Base-by-base conservation (phyloP, 2,113 vertebrate species). In the Oryzias woworae region DNA sequence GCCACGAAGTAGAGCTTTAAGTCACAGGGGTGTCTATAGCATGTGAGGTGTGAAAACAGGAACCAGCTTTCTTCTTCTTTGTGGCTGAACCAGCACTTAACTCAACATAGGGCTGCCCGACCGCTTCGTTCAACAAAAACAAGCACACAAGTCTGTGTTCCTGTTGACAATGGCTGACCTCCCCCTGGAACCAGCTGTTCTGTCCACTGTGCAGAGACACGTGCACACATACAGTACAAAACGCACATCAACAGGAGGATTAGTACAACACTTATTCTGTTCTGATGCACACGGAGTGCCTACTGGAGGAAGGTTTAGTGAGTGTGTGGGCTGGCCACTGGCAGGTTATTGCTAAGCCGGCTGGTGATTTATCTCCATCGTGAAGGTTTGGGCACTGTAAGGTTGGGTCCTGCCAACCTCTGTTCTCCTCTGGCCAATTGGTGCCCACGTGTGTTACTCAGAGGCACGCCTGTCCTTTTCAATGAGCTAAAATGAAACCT, bases 131-230 rank as follows among this genome's bases (percentile, higher is more conserved):
- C 83, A 75, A 72, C 75, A 45, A 80, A 54, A 72, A 80, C 82
- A 85, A 88, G 87, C 81, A 82, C 73, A 67, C 72, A 28, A 73
- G 79, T 83, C 70, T 83, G 82, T 88, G 85, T 84, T 85, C 78
- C 80, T 88, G 82, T 84, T 82, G 85, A 89, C 86, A 85, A 88
- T 84, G 73, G 69, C 78, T 76, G 85, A 84, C 86, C 89, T 81
- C 83, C 80, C 80, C 78, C 80, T 82, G 65, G 70, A 88, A 79
- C 83, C 83, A 86, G 83, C 86, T 87, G 86, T 85, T 86, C 70
- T 63, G 79, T 84, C 81, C 80, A 70, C 71, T 66, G 73, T 53
- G 79, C 81, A 75, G 53, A 69, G 78, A 81, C 82, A 81, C 52
- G 71, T 81, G 82, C 73, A 51, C 53, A 58, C 71, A 69, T 68